Evolutionary conservation across 1,140 invertebrate genomes (phyloP), one percentile per base, ranked within the genome.

Genomic region (Monochamus saltuarius): DNA sequence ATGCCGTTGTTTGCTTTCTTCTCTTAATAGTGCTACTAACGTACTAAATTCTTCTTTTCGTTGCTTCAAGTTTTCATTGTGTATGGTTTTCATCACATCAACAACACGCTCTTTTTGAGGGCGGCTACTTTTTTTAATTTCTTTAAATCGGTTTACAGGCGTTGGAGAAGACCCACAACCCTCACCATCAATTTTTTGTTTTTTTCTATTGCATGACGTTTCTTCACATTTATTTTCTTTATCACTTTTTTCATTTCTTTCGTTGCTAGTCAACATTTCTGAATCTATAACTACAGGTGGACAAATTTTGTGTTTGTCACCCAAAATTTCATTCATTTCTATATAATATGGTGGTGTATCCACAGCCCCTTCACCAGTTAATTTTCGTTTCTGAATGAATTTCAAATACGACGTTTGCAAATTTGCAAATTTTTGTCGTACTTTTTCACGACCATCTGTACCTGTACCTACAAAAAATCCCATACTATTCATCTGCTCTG

Each of bases 361-460:
- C 11, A 50, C 9, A 39, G 29, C 19, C 6, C 42, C 56, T 19
- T 46, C 45, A 40, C 56, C 45, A 29, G 56, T 50, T 47, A 36
- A 19, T 38, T 29, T 57, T 9, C 11, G n/a, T 13, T 57, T 40
- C 9, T 57, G 19, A 39, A 43, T 43, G 49, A 36, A 47, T 37
- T 57, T 57, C 17, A 34, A 16, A 17, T 57, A 57, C 6, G 42
- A 16, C 8, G 35, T 13, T 34, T 57, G 34, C 36, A 57, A 16
- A 50, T 57, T 57, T 8, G 39, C 39, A 38, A 57, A 57, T 40
- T 57, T 57, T 49, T 49, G 56, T 11, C 56, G 22, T 13, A 34
- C 47, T 39, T 57, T 57, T 16, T 57, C 56, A 35, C 8, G 19
- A 0, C 16, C 38, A 13, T 11, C 4, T 13, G 39, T 7, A 9